Evolutionary conservation across 2,888 invertebrate genomes (phyloP), one percentile per base, ranked within the genome.

Genomic region (Perizoma flavofasciatum): DNA sequence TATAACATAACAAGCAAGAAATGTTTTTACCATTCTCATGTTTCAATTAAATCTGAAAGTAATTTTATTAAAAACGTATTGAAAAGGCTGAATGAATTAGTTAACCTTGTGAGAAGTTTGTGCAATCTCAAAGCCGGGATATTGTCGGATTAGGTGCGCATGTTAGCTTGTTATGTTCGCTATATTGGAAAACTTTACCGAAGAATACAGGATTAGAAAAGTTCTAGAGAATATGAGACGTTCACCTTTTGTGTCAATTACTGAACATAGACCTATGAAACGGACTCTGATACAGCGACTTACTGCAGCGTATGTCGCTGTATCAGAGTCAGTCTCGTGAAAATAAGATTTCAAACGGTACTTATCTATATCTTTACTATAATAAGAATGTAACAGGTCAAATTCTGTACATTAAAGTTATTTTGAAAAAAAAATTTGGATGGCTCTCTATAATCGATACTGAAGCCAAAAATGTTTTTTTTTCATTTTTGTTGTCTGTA

Each of bases 161-260:
- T 82, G 79, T 83, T 79, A 82, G 81, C 82, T 81, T 81, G 79
- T 83, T 85, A 82, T 82, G 83, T 82, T 78, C 74, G 73, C 79
- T 71, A 82, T 85, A 87, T 88, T 86, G 84, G 83, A 86, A 86
- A 88, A 88, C 77, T 87, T 87, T 78, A 73, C 63, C 74, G 68
- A 83, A 83, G 83, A 85, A 83, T 81, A 82, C 77, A 81, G 80
- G 75, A 88, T 87, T 82, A 86, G 80, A 84, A 86, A 87, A 87
- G 82, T 87, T 87, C 69, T 73, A 73, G 75, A 74, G 70, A 76
- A 77, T 69, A 71, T 66, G 72, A 57, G 75, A 73, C 77, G 77
- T 74, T 75, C 66, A 72, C 72, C 46, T 55, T 60, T 37, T 35
- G 50, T 50, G 60, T 61, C 49, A 61, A 59, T 59, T 47, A 49